phyloP scores from a whole-genome alignment of 2,888 invertebrate genomes.

The Sthenelais limicola region DNA sequence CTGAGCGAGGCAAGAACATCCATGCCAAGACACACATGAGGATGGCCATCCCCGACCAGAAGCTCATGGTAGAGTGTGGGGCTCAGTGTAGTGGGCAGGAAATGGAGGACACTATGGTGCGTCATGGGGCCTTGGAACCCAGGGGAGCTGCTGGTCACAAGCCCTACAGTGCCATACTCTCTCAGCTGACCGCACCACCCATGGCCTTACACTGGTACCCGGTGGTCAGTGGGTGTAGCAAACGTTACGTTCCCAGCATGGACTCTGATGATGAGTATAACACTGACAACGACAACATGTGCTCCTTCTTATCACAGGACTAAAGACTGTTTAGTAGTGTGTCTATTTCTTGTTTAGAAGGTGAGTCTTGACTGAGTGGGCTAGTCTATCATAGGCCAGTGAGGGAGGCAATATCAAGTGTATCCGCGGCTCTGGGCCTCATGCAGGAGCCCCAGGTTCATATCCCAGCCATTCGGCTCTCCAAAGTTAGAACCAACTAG shows the following conservation, averaged over 20 bases:
- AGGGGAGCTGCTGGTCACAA: background rate
- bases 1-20: slow-evolving; percentile 34
- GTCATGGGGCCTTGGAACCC: background rate
- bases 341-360: no score
- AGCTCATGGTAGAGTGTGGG: slow-evolving; percentile 28
- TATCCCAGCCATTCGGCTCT: no score
- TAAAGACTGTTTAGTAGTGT: no score
- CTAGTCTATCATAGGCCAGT: no score
- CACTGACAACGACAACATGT: background rate
- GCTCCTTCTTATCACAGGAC: no score
- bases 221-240: background rate
- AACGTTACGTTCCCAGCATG: background rate
- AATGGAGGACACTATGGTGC: background rate
- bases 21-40: slow-evolving; percentile 35
- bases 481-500: no score
- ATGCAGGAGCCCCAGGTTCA: no score
- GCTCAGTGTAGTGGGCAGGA: slow-evolving; percentile 22
- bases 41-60: slow-evolving; percentile 30
- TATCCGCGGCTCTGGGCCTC: no score
- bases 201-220: slow-evolving; percentile 18
- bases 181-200: background rate
- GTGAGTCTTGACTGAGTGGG: no score
- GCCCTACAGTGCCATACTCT: slow-evolving; percentile 3
- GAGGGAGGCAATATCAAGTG: no score
- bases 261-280: background rate